Evolutionary conservation across 2,113 vertebrate species (phyloP), one percentile per base, ranked within the genome.

Genomic region (Oceanodroma tethys): DNA sequence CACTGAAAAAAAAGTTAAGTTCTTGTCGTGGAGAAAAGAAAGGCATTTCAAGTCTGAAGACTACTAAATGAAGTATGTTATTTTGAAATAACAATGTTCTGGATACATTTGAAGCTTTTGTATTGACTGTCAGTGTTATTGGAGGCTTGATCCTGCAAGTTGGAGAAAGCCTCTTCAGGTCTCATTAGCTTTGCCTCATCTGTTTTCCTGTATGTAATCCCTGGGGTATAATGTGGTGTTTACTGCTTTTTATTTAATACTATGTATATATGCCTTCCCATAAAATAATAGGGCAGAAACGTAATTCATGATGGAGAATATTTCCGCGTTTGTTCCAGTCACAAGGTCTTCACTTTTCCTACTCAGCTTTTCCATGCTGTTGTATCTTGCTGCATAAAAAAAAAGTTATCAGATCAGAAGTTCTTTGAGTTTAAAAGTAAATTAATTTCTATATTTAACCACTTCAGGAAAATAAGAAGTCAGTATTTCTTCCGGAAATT

Each of bases 21-120:
- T 85, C 34, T 72, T 86, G 21, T 34, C 2, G 0, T 47, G 63
- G 86, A 72, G 81, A 38, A 90, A 73, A 79, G 59, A 88, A 93
- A 95, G 72, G 53, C 96, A 98, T 97, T 98, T 97, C 97, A 98
- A 8, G 87, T 94, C 78, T 90, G 79, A 75, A 84, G 79, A 93
- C 22, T 43, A 71, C 76, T 66, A 88, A 60, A 91, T 90, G 93
- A 97, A 97, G 93, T 95, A 60, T 15, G n/a, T 80, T 59, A 7
- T 63, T 87, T 6, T n/a, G 75, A 78, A 92, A 60, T 91, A 75
- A 66, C 53, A 2, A 52, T 14, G 30, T 59, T 88, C 93, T 84
- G 83, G 55, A 56, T 29, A n/a, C 27, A 22, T 75, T 86, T 94
- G 89, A 63, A 95, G 40, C 78, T 95, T 75, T 78, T 72, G 29